These are phyloP conservation scores for Latrodectus elegans DNA, from an alignment of 2,888 invertebrate genomes.

Conservation along the genomic window DNA sequence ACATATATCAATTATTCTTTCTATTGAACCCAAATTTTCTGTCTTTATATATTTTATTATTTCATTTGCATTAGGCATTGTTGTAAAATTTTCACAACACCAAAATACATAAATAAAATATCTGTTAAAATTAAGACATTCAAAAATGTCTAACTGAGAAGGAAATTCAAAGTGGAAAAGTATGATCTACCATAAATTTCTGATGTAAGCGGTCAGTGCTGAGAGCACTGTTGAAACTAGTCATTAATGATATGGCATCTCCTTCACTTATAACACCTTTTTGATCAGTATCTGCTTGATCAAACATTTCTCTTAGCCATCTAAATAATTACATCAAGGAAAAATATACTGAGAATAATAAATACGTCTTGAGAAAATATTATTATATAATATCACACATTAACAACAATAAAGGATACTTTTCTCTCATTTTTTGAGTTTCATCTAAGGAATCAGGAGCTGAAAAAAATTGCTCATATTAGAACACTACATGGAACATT, in stretches of 20 bases:
- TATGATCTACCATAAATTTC: conserved; percentile 77
- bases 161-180: conserved; percentile 12
- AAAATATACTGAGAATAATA: neutral
- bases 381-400: neutral
- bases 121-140: neutral
- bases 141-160: neutral
- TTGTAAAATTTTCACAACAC: no score
- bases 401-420: conserved; percentile 73
- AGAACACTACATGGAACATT: neutral
- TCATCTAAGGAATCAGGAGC: conserved; percentile 74
- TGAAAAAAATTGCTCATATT: conserved; percentile 20
- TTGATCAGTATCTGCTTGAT: conserved; percentile 74
- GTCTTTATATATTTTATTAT: no score
- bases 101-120: no score
- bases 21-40: no score
- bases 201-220: conserved; percentile 77
- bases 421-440: conserved; percentile 73
- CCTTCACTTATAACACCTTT: conserved; percentile 75
- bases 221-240: conserved; percentile 77
- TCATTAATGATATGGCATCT: conserved; percentile 76
- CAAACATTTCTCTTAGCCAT: conserved; percentile 78
- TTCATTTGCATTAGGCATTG: no score
- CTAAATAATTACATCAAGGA: conserved; percentile 71
- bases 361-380: neutral
- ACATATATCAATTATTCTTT: no score